Conservation (phyloP, 2,797 vertebrate species). For the Dendrocincla tyrannina region DNA sequence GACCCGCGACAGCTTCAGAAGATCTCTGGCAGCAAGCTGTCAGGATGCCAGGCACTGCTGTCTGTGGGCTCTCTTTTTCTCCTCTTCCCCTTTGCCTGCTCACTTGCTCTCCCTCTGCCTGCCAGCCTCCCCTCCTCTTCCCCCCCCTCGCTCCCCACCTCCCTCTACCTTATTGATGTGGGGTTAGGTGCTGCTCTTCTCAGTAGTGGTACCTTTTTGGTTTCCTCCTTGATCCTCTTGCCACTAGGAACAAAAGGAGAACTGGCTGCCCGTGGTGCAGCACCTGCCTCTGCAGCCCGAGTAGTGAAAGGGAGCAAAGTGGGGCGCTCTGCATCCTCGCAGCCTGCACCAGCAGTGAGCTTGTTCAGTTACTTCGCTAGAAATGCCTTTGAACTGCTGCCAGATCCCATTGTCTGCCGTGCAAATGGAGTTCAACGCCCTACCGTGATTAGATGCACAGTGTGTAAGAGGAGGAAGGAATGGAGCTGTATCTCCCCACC, state of each 20-base stretch:
- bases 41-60: conserved; percentile 12
- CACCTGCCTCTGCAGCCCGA: background rate
- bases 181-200: background rate
- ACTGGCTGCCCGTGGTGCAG: background rate
- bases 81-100: background rate
- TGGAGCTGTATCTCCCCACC: background rate
- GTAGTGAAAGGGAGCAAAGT: background rate
- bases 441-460: background rate
- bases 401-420: conserved; percentile 27
- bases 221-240: background rate
- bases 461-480: background rate
- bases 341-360: background rate
- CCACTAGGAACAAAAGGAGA: background rate
- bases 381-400: conserved; percentile 54
- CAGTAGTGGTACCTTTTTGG: background rate
- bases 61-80: background rate
- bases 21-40: background rate
- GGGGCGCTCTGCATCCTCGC: background rate
- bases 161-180: background rate
- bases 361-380: background rate
- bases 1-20: conserved; percentile 14
- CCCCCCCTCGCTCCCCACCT: background rate
- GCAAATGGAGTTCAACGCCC: background rate
- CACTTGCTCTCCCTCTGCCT: background rate
- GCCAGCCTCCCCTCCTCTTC: background rate